phyloP scores from a whole-genome alignment of 1,140 invertebrate genomes.

The Galleria mellonella region DNA sequence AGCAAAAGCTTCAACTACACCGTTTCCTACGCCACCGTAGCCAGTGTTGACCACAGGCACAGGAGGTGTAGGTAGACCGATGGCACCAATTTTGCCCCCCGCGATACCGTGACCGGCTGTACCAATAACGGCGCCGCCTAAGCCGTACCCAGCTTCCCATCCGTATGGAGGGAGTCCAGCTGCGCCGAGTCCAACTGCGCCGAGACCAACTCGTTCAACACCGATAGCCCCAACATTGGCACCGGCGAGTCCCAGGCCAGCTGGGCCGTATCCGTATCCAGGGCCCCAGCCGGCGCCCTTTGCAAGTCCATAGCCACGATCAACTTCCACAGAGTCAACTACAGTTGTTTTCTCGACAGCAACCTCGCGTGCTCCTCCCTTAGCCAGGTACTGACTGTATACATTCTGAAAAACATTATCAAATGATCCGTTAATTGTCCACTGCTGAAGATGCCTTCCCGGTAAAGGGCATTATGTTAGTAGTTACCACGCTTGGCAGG shows the following conservation, averaged over 20 bases:
- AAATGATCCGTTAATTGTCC: too few relatives aligned
- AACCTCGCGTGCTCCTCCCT: too few relatives aligned
- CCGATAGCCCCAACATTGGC: neutral
- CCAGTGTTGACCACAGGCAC: neutral
- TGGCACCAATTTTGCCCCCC: neutral
- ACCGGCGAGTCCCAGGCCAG: neutral
- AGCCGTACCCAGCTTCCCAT: neutral
- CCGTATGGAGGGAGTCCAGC: neutral
- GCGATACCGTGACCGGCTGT: neutral
- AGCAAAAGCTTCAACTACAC: conserved; percentile 27
- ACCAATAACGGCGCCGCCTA: neutral
- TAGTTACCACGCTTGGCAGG: too few relatives aligned
- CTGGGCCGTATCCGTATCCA: neutral
- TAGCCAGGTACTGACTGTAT: too few relatives aligned
- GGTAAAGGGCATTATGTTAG: too few relatives aligned
- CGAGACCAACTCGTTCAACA: neutral
- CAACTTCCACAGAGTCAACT: neutral
- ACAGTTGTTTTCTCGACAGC: too few relatives aligned
- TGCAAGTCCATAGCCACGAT: neutral
- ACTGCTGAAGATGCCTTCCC: too few relatives aligned
- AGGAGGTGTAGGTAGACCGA: neutral
- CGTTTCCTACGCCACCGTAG: conserved; percentile 34
- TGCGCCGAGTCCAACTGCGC: neutral
- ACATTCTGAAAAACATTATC: too few relatives aligned
- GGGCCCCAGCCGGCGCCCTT: neutral